Percentiles rank a stretch among this genome's conserved stretches.
These are phyloP conservation scores for Muscina levida DNA, from an alignment of 2,888 invertebrate species.

Conservation along the genomic window DNA sequence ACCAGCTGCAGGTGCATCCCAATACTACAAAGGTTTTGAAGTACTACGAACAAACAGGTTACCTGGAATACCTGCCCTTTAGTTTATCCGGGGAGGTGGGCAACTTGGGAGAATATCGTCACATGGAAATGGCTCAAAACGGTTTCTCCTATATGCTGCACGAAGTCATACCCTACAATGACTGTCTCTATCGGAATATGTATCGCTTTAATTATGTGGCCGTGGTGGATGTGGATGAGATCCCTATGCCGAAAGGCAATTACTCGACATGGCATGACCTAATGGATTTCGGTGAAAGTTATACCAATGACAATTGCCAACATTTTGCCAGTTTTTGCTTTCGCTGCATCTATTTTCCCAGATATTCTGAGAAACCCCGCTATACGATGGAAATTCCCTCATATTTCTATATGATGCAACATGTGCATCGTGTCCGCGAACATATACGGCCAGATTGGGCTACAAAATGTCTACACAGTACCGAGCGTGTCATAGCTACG, in stretches of 20 bases:
- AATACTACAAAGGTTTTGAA: constrained; percentile 89
- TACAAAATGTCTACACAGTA: constrained; percentile 95
- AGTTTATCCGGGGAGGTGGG: constrained; percentile 93
- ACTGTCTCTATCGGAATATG: constrained; percentile 95
- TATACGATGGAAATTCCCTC: constrained; percentile 85
- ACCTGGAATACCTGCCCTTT: constrained; percentile 87
- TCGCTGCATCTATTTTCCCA: constrained; percentile 94
- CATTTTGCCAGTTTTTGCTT: constrained; percentile 87
- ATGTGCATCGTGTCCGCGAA: constrained; percentile 85
- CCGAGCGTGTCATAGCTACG: constrained; percentile 90
- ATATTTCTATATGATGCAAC: constrained; percentile 96
- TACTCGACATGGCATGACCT: constrained; percentile 87
- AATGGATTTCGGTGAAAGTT: constrained; percentile 84
- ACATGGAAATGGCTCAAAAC: constrained; percentile 91
- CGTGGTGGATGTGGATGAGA: constrained; percentile 94
- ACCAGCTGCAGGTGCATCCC: constrained; percentile 91
- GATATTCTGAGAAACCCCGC: constrained; percentile 85
- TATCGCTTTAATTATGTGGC: constrained; percentile 93
- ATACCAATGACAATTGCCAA: constrained; percentile 82
- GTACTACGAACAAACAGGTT: constrained; percentile 83
- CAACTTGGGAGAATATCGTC: constrained; percentile 91
- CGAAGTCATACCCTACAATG: constrained; percentile 97
- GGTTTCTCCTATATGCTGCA: constrained; percentile 94
- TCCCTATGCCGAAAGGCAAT: constrained; percentile 90
- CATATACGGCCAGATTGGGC: constrained; percentile 86